A percentile compares a stretch with the other conserved stretches of the same genome.
Conservation (phyloP, 1,140 invertebrate species). For the Pseudomyrmex sp. region DNA sequence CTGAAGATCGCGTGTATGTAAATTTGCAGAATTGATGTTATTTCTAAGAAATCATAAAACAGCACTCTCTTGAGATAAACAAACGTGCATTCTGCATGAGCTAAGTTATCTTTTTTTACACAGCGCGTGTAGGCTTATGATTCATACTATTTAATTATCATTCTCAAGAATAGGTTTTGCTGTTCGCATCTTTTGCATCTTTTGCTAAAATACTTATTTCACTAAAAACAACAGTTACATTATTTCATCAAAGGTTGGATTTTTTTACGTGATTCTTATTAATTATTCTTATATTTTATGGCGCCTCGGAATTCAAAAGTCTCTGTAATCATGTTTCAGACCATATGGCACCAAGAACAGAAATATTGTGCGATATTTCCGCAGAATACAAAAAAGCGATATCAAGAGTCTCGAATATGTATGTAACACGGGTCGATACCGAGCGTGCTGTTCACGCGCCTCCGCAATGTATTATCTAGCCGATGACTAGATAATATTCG, state of each 20-base stretch:
- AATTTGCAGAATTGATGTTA: neutral
- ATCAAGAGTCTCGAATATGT: neutral
- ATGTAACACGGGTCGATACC: constrained; percentile 4
- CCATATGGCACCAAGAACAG: constrained; percentile 41
- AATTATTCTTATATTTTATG: constrained; percentile 14
- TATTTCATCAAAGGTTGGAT: too few species aligned
- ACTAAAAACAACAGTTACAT: too few species aligned
- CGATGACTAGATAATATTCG: constrained; percentile 64
- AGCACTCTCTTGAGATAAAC: neutral
- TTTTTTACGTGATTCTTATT: too few species aligned
- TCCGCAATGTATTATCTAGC: constrained; percentile 56
- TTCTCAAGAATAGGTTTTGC: neutral
- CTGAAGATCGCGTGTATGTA: neutral
- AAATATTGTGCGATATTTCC: constrained; percentile 44
- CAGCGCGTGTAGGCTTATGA: neutral
- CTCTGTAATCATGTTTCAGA: constrained; percentile 23
- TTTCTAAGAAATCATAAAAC: neutral
- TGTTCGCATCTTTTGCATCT: neutral
- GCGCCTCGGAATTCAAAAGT: neutral
- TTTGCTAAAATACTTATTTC: neutral
- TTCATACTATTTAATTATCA: neutral
- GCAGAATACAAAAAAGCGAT: constrained; percentile 48
- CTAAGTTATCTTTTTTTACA: constrained; percentile 9
- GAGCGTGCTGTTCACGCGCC: neutral
- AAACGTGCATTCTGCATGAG: neutral